These are phyloP conservation scores for Atherinosoma microstoma DNA, from an alignment of 2,797 vertebrate species.

Conservation along the genomic window DNA sequence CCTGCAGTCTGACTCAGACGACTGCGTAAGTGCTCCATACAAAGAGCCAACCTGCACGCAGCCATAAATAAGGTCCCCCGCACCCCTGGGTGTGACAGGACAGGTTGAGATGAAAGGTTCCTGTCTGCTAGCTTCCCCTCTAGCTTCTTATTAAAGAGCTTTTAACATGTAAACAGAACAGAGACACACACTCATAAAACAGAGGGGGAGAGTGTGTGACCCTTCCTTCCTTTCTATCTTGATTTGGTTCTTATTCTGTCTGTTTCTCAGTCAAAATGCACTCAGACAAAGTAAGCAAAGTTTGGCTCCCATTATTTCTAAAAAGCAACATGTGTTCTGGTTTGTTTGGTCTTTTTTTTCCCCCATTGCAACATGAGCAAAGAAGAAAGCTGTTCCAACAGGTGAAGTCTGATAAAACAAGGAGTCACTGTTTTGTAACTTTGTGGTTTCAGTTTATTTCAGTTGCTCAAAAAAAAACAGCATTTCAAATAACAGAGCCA, in stretches of 20 bases:
- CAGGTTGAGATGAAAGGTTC: slow-evolving; percentile 83
- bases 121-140: slow-evolving; percentile 65
- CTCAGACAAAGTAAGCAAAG: not conserved
- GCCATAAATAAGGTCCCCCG: slow-evolving; percentile 78
- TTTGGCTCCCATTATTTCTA: not conserved
- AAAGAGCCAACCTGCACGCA: slow-evolving; percentile 65
- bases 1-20: slow-evolving; percentile 62
- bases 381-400: not conserved
- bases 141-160: slow-evolving; percentile 82
- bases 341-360: not conserved
- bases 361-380: not conserved
- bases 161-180: slow-evolving; percentile 81
- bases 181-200: slow-evolving; percentile 83
- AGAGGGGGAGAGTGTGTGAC: slow-evolving; percentile 44
- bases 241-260: slow-evolving; percentile 19
- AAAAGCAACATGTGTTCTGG: not conserved
- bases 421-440: not conserved
- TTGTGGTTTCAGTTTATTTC: not conserved
- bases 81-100: slow-evolving; percentile 66
- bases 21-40: slow-evolving; percentile 66
- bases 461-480: not conserved
- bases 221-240: slow-evolving; percentile 46
- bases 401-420: not conserved
- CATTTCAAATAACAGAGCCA: not conserved
- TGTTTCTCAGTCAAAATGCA: slow-evolving; percentile 12